Conservation (phyloP, 2,113 vertebrate genomes). For the Trogon melanurus region DNA sequence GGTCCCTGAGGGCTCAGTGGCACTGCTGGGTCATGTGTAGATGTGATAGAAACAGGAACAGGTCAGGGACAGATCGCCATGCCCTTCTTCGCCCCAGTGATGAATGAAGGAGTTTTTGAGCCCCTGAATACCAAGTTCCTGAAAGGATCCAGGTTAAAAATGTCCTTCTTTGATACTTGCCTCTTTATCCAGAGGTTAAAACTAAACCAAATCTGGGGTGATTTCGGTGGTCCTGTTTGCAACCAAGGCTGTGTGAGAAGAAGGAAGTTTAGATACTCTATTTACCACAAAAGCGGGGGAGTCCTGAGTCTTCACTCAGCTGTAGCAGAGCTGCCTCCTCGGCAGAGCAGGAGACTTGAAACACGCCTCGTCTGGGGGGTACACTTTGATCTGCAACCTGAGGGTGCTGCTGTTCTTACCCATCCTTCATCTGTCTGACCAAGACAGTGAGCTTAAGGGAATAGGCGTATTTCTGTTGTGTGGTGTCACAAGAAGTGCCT, state of each 20-base stretch:
- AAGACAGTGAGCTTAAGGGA: neutral
- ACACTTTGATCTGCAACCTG: neutral
- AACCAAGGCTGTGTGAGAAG: neutral
- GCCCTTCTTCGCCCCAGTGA: neutral
- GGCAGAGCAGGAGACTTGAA: neutral
- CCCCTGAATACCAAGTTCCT: neutral
- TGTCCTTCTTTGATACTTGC: neutral
- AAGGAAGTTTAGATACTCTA: neutral
- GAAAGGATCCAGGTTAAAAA: neutral
- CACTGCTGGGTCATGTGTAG: neutral
- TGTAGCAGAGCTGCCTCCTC: neutral
- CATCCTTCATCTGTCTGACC: neutral
- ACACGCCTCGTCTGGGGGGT: neutral
- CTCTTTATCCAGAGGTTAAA: neutral
- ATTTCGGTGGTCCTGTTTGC: neutral
- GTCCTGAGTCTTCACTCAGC: neutral
- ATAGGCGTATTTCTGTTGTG: neutral
- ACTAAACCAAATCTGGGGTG: accelerated
- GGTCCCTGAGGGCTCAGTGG: neutral
- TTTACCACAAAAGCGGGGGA: neutral
- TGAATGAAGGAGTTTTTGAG: neutral
- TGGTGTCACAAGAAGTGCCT: neutral
- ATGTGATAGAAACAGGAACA: neutral
- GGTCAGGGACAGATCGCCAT: neutral
- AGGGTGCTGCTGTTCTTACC: neutral